A percentile compares a stretch with the other conserved stretches of the same genome.
phyloP scores from a whole-genome alignment of 2,888 invertebrate genomes.

The Griposia aprilina region DNA sequence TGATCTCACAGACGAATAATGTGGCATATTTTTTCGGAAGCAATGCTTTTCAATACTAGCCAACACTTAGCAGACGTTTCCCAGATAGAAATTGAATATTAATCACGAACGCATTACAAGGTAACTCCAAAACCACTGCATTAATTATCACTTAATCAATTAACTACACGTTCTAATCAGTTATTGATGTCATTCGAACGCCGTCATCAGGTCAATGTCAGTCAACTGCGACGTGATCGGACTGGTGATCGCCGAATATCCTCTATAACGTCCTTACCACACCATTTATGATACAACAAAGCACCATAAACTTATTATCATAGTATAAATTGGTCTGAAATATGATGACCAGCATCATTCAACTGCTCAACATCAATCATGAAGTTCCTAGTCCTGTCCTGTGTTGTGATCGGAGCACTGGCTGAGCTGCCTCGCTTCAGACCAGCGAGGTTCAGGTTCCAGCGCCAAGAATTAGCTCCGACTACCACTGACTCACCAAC shows the following conservation, averaged over 20 bases:
- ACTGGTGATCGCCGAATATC: slow-evolving; percentile 72
- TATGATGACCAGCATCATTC: slow-evolving; percentile 73
- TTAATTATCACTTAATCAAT: slow-evolving; percentile 64
- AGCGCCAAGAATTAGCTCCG: slow-evolving; percentile 86
- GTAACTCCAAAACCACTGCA: slow-evolving; percentile 35
- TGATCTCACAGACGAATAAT: too few relatives aligned
- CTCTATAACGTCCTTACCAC: slow-evolving; percentile 75
- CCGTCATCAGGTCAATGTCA: slow-evolving; percentile 82
- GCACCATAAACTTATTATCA: slow-evolving; percentile 78
- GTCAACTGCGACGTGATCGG: slow-evolving; percentile 77
- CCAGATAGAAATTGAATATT: slow-evolving; percentile 14
- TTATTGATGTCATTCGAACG: slow-evolving; percentile 41
- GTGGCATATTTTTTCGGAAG: too few relatives aligned
- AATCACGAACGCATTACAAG: slow-evolving; percentile 43
- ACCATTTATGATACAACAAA: slow-evolving; percentile 84
- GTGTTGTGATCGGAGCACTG: slow-evolving; percentile 74
- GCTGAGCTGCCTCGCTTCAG: slow-evolving; percentile 87
- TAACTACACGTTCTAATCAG: slow-evolving; percentile 65
- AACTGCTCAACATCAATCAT: slow-evolving; percentile 73
- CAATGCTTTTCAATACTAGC: too few relatives aligned
- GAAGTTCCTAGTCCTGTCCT: slow-evolving; percentile 81
- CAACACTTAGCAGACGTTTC: not conserved
- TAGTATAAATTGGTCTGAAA: slow-evolving; percentile 76
- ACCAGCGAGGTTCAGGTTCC: slow-evolving; percentile 86
- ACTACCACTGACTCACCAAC: slow-evolving; percentile 84